phyloP scores from a whole-genome alignment of 2,888 invertebrate species.

The Thumatha senex region DNA sequence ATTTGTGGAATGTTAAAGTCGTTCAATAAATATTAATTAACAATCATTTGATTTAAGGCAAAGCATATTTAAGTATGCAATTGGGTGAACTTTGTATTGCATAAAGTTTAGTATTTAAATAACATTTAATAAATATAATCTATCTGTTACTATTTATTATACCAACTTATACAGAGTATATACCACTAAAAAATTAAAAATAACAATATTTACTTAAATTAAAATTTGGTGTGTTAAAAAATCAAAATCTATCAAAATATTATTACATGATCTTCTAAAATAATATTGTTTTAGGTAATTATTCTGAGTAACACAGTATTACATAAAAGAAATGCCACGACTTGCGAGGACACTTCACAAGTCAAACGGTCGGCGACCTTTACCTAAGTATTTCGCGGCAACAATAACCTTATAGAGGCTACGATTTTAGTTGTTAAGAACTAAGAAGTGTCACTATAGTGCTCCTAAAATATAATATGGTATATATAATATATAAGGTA shows the following conservation, averaged over 20 bases:
- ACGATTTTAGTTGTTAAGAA: slow-evolving; percentile 32
- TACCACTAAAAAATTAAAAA: too few species aligned
- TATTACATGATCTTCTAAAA: too few species aligned
- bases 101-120: slow-evolving; percentile 26
- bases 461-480: too few species aligned
- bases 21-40: slow-evolving; percentile 18
- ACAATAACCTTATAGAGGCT: slow-evolving; percentile 33
- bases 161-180: too few species aligned
- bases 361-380: slow-evolving; percentile 58
- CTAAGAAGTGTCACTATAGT: slow-evolving; percentile 1
- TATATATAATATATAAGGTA: too few species aligned
- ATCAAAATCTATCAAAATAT: too few species aligned
- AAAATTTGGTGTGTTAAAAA: too few species aligned
- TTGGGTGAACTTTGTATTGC: slow-evolving; percentile 22
- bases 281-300: too few species aligned
- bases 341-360: slow-evolving; percentile 48
- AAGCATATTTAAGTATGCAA: slow-evolving; percentile 38
- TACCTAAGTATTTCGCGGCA: slow-evolving; percentile 53
- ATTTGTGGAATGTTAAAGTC: not conserved
- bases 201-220: too few species aligned
- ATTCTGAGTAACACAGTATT: slow-evolving; percentile 33
- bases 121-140: not conserved
- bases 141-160: too few species aligned
- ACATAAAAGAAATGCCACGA: slow-evolving; percentile 45
- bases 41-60: slow-evolving; percentile 30